Conservation (phyloP, 2,888 invertebrate species). For the Dynastes grantii region DNA sequence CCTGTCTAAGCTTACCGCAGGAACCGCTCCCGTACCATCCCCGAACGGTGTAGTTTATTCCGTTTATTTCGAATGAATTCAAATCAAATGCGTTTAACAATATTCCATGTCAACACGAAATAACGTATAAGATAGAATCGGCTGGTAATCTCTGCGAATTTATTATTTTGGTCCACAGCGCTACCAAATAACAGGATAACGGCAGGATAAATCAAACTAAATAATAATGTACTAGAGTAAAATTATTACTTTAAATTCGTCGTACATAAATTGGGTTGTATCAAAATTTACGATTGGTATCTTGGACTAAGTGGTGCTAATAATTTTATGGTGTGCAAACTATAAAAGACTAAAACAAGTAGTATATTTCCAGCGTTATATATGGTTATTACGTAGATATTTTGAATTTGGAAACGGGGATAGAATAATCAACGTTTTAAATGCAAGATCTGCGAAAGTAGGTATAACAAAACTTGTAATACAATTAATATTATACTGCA, state of each 20-base stretch:
- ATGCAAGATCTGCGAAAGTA: too few relatives aligned
- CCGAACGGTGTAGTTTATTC: slow-evolving; percentile 45
- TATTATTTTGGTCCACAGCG: slow-evolving; percentile 30
- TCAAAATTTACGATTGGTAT: neutral
- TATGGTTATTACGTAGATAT: slow-evolving; percentile 3
- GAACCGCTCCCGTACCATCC: slow-evolving; percentile 47
- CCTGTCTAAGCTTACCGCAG: slow-evolving; percentile 51
- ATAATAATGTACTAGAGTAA: slow-evolving; percentile 13
- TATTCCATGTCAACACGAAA: slow-evolving; percentile 47
- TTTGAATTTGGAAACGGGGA: neutral
- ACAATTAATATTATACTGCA: too few relatives aligned
- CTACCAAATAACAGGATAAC: slow-evolving; percentile 2
- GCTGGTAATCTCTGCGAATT: neutral
- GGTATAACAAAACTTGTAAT: too few relatives aligned
- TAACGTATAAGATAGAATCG: slow-evolving; percentile 28
- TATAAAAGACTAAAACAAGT: neutral
- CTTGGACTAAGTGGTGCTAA: slow-evolving; percentile 16
- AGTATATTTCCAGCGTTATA: neutral
- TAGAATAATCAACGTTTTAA: too few relatives aligned
- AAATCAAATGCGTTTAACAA: slow-evolving; percentile 47
- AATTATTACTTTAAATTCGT: slow-evolving; percentile 5
- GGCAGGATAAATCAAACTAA: slow-evolving; percentile 11
- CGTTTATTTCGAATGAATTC: slow-evolving; percentile 47
- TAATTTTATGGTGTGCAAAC: neutral
- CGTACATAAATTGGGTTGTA: neutral